Conservation (phyloP, 1,140 invertebrate genomes). For the Drosophila subobscura region DNA sequence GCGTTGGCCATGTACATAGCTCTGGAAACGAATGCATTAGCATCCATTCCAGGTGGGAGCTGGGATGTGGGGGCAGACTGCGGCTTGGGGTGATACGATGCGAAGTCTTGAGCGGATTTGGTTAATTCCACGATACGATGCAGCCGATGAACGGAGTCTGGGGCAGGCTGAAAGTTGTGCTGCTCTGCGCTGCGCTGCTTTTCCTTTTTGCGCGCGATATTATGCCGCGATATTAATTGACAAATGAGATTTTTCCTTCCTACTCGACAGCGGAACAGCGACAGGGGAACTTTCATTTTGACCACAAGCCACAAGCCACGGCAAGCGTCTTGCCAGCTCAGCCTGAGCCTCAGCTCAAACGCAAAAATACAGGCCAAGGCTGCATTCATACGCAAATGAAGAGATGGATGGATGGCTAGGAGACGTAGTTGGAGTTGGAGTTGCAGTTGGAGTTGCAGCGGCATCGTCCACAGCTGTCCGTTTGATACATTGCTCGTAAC, state of each 20-base stretch:
- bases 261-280: conserved; percentile 77
- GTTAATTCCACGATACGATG: conserved; percentile 58
- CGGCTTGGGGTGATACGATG: conserved; percentile 15
- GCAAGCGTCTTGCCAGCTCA: conserved; percentile 56
- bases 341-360: conserved; percentile 22
- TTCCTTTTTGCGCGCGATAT: conserved; percentile 67
- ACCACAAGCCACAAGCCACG: conserved; percentile 41
- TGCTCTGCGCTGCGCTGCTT: conserved; percentile 67
- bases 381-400: conserved; percentile 39
- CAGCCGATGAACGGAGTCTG: conserved; percentile 14
- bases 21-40: too few relatives aligned
- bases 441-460: not conserved
- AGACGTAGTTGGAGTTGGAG: too few relatives aligned
- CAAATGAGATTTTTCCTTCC: conserved; percentile 83
- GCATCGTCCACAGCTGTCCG: conserved; percentile 29
- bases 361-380: conserved; percentile 74
- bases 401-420: conserved; percentile 21
- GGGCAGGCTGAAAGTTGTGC: conserved; percentile 74
- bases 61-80: not conserved
- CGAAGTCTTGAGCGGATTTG: conserved; percentile 63
- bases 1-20: too few relatives aligned
- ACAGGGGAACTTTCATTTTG: conserved; percentile 82
- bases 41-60: conserved; percentile 13
- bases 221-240: conserved; percentile 83
- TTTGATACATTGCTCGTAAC: conserved; percentile 35